Conservation (phyloP, 2,797 vertebrate species). For the Ambastaia sidthimunki region DNA sequence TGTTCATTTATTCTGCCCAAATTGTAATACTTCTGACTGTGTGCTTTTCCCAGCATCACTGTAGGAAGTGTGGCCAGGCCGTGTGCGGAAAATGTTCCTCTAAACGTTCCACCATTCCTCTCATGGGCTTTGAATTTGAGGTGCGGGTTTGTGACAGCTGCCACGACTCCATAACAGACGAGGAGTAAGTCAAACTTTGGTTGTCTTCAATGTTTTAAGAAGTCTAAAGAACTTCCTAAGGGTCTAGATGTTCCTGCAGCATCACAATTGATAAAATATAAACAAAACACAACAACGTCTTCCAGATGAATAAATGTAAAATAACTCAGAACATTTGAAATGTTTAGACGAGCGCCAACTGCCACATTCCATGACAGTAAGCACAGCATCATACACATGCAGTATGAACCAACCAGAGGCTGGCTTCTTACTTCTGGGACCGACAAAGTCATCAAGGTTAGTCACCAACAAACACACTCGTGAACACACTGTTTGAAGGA, state of each 20-base stretch:
- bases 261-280: no score
- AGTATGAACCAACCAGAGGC: constrained; percentile 93
- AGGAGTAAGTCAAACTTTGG: constrained; percentile 86
- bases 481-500: background rate
- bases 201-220: no score
- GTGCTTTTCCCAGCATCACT: constrained; percentile 58
- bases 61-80: constrained; percentile 74
- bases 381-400: constrained; percentile 90
- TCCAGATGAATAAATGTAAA: no score
- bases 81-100: constrained; percentile 97
- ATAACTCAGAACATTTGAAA: no score
- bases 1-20: background rate
- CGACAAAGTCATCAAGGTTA: constrained; percentile 65
- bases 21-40: background rate
- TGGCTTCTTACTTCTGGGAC: constrained; percentile 83
- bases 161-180: constrained; percentile 93
- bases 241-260: no score
- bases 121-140: constrained; percentile 98
- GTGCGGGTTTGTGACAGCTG: constrained; percentile 94
- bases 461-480: constrained; percentile 16
- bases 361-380: constrained; percentile 98
- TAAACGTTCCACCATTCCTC: constrained; percentile 92
- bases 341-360: constrained; percentile 79
- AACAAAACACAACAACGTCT: no score
- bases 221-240: no score